These are phyloP conservation scores for Strongylocentrotus purpuratus DNA, from an alignment of 35 echinoderm and acorn worm species.

Conservation along the genomic window DNA sequence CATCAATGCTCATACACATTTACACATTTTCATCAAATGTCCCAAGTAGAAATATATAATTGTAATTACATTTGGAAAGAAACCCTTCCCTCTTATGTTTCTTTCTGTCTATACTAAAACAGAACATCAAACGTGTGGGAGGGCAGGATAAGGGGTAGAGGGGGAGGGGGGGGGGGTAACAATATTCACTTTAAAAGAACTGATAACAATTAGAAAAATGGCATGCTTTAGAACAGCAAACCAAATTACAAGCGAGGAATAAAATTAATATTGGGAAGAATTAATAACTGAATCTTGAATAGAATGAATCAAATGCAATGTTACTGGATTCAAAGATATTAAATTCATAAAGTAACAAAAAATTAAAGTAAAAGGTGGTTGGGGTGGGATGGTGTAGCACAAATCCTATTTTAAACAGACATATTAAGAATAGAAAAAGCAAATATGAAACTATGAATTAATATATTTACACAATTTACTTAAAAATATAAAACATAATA, in stretches of 20 bases:
- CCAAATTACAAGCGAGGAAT: background rate
- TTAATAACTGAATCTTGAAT: background rate
- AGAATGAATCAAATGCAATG: background rate
- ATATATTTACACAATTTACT: background rate
- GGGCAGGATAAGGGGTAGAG: too few species aligned
- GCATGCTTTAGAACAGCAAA: background rate
- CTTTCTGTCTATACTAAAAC: too few species aligned
- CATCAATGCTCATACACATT: too few species aligned
- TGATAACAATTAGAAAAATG: background rate
- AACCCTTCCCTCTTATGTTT: too few species aligned
- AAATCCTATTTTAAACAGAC: background rate
- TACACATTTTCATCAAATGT: too few species aligned
- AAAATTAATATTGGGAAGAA: background rate
- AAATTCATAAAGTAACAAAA: too few species aligned
- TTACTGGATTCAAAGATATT: too few species aligned
- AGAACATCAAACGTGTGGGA: too few species aligned
- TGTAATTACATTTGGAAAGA: too few species aligned
- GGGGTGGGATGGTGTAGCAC: background rate
- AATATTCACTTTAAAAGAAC: background rate
- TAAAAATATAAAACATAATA: background rate
- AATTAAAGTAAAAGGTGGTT: background rate
- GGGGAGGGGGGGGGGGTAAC: background rate
- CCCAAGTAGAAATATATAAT: too few species aligned
- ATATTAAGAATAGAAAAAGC: background rate
- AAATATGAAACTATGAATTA: background rate